These are phyloP conservation scores for Kryptolebias marmoratus DNA, from an alignment of 2,113 vertebrate genomes.

Conservation along the genomic window DNA sequence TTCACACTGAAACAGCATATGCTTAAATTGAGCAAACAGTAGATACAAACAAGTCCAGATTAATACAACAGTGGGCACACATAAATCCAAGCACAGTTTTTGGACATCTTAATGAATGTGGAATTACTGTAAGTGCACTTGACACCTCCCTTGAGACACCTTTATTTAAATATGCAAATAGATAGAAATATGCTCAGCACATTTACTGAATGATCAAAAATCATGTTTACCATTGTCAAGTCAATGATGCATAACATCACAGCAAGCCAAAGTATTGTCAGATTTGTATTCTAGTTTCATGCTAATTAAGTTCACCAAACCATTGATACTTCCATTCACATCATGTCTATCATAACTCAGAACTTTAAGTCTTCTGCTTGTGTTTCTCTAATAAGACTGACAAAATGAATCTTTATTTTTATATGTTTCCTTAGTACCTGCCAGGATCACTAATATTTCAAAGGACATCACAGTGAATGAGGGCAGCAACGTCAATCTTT, in stretches of 20 bases:
- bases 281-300: constrained; percentile 71
- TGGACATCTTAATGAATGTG: no score
- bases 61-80: no score
- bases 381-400: constrained; percentile 47
- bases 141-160: no score
- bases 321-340: constrained; percentile 64
- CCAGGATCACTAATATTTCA: constrained; percentile 94
- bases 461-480: constrained; percentile 94
- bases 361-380: constrained; percentile 22
- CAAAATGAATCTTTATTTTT: constrained; percentile 44
- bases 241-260: constrained; percentile 45
- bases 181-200: no score
- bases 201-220: no score
- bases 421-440: constrained; percentile 86
- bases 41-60: no score
- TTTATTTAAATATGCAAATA: no score
- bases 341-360: constrained; percentile 32
- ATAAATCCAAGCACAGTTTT: no score
- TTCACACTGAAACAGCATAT: no score
- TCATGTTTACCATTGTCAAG: no score
- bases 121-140: no score
- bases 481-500: constrained; percentile 92
- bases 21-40: no score
- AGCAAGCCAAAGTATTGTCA: constrained; percentile 51
- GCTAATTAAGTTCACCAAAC: constrained; percentile 59